Evolutionary conservation across 2,797 vertebrate species (phyloP), one percentile per base, ranked within the genome.

Genomic region (Kryptopterus vitreolus): DNA sequence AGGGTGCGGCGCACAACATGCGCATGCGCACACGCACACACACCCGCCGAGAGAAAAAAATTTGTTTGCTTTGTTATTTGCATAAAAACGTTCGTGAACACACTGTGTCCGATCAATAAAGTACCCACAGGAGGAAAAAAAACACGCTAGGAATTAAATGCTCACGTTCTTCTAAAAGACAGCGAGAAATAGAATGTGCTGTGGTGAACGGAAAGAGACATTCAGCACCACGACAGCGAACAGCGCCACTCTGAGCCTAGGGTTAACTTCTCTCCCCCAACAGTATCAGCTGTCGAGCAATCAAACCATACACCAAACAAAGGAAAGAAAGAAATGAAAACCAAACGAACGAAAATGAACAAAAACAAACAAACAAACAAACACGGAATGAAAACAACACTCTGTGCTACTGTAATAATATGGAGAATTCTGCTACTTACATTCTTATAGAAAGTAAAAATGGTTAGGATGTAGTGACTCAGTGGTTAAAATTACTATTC

Each of bases 201-300:
- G 43, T 1, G n/a, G 88, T 81, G 87, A 57, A 68, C 12, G 4
- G 66, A 61, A 53, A n/a, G 7, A 50, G 74, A 33, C 0, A 89
- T 94, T 94, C 94, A 95, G 93, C 91, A 94, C 93, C 90, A 91
- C 61, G 0, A 0, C 2, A n/a, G 84, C 83, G 93, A 91, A 94
- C 92, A 95, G 93, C 93, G 93, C 91, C 92, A 90, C 90, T 89
- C 90, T 90, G 92, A 26, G 16, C 29, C 20, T 29, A 35, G 29
- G n/a, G 4, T 31, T 12, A 15, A 6, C 22, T 22, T 33, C 55
- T 4, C 24, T 29, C 13, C 29, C 31, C 29, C 29, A n/a, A n/a
- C n/a, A n/a, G 24, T 26, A 50, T 11, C 46, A 18, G n/a, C 18
- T 33, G 48, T 18, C 1, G 5, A 53, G 29, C 48, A 71, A 71